phyloP scores from a whole-genome alignment of 2,113 vertebrate species.

The Takifugu bimaculatus region DNA sequence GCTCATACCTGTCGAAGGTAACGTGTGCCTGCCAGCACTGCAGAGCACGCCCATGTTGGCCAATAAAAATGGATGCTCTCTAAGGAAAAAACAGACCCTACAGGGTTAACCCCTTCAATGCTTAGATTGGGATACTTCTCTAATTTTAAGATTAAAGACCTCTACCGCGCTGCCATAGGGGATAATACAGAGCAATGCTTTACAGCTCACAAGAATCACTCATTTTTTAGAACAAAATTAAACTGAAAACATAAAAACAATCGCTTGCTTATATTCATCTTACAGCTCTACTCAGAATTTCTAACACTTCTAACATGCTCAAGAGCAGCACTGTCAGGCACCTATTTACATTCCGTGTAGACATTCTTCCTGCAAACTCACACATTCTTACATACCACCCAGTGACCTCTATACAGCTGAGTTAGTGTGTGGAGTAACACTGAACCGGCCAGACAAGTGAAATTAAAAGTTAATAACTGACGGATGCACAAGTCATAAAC shows the following conservation, averaged over 20 bases:
- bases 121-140: conserved; percentile 1
- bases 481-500: background rate
- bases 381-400: background rate
- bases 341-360: conserved; percentile 8
- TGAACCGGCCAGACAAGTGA: background rate
- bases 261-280: no score
- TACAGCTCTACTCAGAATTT: no score
- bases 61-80: conserved; percentile 48
- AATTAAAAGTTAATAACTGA: conserved; percentile 22
- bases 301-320: background rate
- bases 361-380: conserved; percentile 1
- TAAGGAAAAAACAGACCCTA: background rate
- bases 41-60: conserved; percentile 54
- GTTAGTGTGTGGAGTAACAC: conserved; percentile 1
- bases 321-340: conserved; percentile 10
- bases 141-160: background rate
- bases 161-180: no score
- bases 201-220: background rate
- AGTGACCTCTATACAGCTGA: background rate
- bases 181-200: background rate
- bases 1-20: conserved; percentile 77
- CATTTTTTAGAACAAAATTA: background rate
- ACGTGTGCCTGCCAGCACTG: conserved; percentile 48
- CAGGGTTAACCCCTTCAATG: conserved; percentile 60
- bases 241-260: no score